A percentile compares a stretch with the other conserved stretches of the same genome.
These are phyloP conservation scores for Nansenia antarctica DNA, from an alignment of 2,113 vertebrate genomes.

Conservation along the genomic window DNA sequence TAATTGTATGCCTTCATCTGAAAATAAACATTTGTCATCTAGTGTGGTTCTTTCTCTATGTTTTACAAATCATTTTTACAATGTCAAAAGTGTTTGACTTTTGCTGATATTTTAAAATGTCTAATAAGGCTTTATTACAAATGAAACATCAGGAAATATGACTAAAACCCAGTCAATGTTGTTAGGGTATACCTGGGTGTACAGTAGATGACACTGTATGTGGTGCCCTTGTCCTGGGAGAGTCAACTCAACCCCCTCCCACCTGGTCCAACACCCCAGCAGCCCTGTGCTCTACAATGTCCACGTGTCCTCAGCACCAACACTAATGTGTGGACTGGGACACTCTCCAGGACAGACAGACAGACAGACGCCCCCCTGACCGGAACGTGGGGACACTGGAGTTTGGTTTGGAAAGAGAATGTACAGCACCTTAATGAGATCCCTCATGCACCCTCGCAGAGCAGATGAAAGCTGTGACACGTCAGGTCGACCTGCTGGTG, in stretches of 20 bases:
- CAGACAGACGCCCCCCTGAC: slow-evolving; percentile 37
- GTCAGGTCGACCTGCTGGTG: slow-evolving; percentile 27
- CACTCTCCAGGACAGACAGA: slow-evolving; percentile 4
- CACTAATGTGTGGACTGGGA: slow-evolving; percentile 16
- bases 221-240: neutral
- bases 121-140: neutral
- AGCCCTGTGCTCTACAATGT: neutral
- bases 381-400: slow-evolving; percentile 35
- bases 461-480: slow-evolving; percentile 53
- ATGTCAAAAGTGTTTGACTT: neutral
- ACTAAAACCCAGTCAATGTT: neutral
- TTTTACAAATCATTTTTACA: too few species aligned
- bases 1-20: neutral
- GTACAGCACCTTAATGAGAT: slow-evolving; percentile 50
- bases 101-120: neutral
- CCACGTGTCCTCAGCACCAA: slow-evolving; percentile 14
- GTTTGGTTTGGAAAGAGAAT: slow-evolving; percentile 39
- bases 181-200: neutral
- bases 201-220: neutral
- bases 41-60: neutral
- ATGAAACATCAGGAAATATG: neutral
- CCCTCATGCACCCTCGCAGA: slow-evolving; percentile 34
- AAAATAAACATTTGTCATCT: neutral
- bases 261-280: slow-evolving; percentile 3
- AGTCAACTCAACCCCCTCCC: neutral